Conservation (phyloP, 2,797 vertebrate species). For the Podarcis lilfordi region DNA sequence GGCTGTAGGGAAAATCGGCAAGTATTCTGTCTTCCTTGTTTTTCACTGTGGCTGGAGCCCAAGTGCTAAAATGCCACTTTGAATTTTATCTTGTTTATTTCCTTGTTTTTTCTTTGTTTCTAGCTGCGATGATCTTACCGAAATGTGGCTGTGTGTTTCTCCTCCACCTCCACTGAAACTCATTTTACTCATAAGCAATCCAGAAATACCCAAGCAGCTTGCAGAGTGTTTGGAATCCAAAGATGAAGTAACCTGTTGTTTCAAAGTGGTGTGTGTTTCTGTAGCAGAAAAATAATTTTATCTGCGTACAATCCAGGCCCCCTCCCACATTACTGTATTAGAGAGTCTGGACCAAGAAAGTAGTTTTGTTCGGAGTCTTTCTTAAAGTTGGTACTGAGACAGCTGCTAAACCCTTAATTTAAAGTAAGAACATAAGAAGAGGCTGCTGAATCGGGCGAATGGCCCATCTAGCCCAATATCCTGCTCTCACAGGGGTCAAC, state of each 20-base stretch:
- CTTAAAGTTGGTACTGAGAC: not conserved
- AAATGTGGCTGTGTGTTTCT: not conserved
- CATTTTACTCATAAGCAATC: conserved; percentile 23
- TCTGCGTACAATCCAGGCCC: not conserved
- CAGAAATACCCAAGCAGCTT: not conserved
- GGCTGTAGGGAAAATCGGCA: conserved; percentile 32
- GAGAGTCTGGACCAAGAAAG: not conserved
- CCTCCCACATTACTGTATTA: not conserved
- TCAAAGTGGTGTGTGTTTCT: not conserved
- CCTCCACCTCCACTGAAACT: not conserved
- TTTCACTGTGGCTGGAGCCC: conserved; percentile 6
- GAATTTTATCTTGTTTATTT: conserved; percentile 31
- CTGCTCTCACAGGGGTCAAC: too few species aligned
- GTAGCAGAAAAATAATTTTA: not conserved
- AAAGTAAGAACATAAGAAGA: too few species aligned
- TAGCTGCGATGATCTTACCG: conserved; percentile 23
- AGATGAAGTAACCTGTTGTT: conserved; percentile 16
- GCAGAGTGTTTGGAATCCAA: conserved; percentile 18
- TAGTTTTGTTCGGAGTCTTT: not conserved
- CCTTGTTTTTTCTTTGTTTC: conserved; percentile 21
- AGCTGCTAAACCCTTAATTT: not conserved
- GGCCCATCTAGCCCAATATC: too few species aligned
- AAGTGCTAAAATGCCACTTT: conserved; percentile 30
- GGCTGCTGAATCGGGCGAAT: too few species aligned
- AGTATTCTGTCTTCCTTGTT: conserved; percentile 41